Evolutionary conservation across 2,113 vertebrate species (phyloP), one percentile per base, ranked within the genome.

Genomic region (Amphilophus citrinellus): DNA sequence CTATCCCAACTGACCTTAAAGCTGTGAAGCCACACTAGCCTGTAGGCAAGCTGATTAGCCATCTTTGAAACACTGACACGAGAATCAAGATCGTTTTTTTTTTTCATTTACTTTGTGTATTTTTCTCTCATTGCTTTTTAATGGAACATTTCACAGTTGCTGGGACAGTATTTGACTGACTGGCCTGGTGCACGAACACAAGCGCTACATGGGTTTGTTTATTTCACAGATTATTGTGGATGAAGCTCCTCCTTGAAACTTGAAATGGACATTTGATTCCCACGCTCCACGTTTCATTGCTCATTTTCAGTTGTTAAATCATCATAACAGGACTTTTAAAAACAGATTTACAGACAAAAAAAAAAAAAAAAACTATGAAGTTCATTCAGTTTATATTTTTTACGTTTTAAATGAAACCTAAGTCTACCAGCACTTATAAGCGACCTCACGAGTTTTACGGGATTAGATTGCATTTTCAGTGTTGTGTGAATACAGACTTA

Each of bases 1-100:
- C 80, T 77, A 57, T 76, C 80, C 17, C 58, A 53, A 71, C 83
- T 37, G 86, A 91, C 85, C 85, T 20, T 30, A 42, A 88, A 87
- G 35, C 85, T 87, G 85, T 91, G 80, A 86, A 79, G 59, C 79
- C 86, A 88, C 42, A 86, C 59, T 17, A 83, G 84, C 89, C 84
- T 79, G 88, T 79, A 68, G 82, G 78, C 30, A 65, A n/a, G 66
- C 76, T 57, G 80, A 68, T 59, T 20, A 30, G 68, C 84, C 61
- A 59, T 71, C 18, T 60, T 68, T 62, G 42, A 37, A 56, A 59
- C 17, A 30, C 15, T 39, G 56, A 80, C 61, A 53, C 1, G 6
- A 71, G 24, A 71, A 53, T 71, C 66, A 53, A 71, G 24, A 27
- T 57, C 17, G 37, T 10, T 68, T 66, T 11, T 22, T 22, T 61